phyloP scores from a whole-genome alignment of 2,113 vertebrate species.

The Emydocephalus ijimae region DNA sequence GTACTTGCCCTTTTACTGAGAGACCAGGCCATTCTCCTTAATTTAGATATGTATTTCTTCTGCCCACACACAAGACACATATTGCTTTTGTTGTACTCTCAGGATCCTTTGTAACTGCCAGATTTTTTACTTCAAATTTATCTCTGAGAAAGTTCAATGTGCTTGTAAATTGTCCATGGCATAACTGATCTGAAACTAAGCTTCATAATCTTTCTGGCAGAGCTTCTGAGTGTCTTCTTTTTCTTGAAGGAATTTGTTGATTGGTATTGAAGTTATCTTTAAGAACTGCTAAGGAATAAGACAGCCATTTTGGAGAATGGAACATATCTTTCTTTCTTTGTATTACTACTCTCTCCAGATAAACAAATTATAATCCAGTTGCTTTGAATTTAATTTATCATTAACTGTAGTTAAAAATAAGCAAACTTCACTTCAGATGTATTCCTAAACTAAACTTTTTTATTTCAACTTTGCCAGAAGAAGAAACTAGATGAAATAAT shows the following conservation, averaged over 20 bases:
- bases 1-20: neutral
- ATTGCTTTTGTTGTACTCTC: neutral
- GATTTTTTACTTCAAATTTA: neutral
- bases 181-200: neutral
- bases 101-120: too few species aligned
- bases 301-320: neutral
- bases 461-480: neutral
- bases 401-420: neutral
- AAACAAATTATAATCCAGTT: neutral
- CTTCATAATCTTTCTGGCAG: neutral
- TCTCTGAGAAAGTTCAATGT: neutral
- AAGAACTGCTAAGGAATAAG: neutral
- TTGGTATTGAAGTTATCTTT: neutral
- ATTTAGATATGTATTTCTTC: neutral
- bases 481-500: neutral
- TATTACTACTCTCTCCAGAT: too few species aligned
- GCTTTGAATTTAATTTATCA: neutral
- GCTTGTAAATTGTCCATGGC: too few species aligned
- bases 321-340: neutral
- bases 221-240: neutral
- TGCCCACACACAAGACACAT: neutral
- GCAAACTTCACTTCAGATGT: neutral
- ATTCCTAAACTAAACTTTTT: neutral
- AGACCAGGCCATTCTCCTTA: neutral
- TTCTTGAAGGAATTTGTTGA: neutral